Evolutionary conservation across 2,888 invertebrate species (phyloP).

Genomic region (Neocrepidodera transversa): DNA sequence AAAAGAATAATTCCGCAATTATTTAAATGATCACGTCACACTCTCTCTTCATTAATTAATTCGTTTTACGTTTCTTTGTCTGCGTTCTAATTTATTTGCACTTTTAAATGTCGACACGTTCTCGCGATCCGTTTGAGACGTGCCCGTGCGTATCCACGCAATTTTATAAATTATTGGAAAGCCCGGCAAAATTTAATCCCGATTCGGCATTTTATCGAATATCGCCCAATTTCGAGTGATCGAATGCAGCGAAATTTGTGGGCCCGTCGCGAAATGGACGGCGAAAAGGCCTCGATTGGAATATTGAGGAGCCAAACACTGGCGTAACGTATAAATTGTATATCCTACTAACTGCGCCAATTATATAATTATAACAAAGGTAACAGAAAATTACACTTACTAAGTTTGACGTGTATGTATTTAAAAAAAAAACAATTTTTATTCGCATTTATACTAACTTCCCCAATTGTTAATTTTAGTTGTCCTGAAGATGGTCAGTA

Average conservation of each 20-base stretch:
- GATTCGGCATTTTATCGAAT: slow-evolving; percentile 33
- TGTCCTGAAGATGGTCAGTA: no score
- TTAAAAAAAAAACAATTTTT: no score
- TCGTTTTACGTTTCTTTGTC: slow-evolving; percentile 36
- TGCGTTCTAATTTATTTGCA: slow-evolving; percentile 42
- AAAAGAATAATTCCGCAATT: slow-evolving; percentile 33
- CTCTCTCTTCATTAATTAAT: slow-evolving; percentile 40
- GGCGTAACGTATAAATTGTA: no score
- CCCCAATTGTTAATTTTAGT: no score
- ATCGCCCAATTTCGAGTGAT: slow-evolving; percentile 22
- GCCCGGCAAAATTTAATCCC: slow-evolving; percentile 37
- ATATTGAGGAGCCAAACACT: slow-evolving; percentile 7
- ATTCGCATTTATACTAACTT: no score
- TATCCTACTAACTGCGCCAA: no score
- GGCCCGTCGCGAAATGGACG: slow-evolving; percentile 17
- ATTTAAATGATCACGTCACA: slow-evolving; percentile 41
- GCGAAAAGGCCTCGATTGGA: slow-evolving; percentile 12
- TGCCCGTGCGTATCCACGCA: slow-evolving; percentile 42
- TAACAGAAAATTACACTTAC: no score
- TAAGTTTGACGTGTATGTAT: no score
- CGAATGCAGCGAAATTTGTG: slow-evolving; percentile 34
- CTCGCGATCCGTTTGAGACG: slow-evolving; percentile 39
- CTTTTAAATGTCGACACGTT: slow-evolving; percentile 44
- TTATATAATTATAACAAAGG: no score
- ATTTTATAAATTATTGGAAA: slow-evolving; percentile 40